Conservation (phyloP, 1,140 invertebrate genomes). For the Drosophila sechellia region DNA sequence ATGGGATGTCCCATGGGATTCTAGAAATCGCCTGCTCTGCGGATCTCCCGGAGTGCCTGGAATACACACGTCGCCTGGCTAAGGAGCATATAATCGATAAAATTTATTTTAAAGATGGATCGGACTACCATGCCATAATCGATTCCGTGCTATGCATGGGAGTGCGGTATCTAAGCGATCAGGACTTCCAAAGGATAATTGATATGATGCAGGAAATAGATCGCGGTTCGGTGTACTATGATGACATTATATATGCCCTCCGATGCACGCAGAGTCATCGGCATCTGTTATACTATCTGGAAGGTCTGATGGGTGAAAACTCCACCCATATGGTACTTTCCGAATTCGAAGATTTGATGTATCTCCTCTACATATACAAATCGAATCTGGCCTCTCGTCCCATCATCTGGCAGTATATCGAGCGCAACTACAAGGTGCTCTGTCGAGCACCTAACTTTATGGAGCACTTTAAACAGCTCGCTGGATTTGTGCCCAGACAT, state of each 20-base stretch:
- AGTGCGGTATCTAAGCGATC: slow-evolving; percentile 50
- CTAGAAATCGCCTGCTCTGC: slow-evolving; percentile 59
- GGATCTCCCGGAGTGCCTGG: slow-evolving; percentile 67
- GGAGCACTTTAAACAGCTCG: slow-evolving; percentile 79
- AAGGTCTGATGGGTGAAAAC: slow-evolving; percentile 63
- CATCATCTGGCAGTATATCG: slow-evolving; percentile 64
- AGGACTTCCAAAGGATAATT: slow-evolving; percentile 57
- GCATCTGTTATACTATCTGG: slow-evolving; percentile 60
- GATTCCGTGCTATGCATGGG: slow-evolving; percentile 65
- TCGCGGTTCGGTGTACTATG: slow-evolving; percentile 36
- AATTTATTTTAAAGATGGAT: slow-evolving; percentile 17
- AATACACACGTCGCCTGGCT: slow-evolving; percentile 49
- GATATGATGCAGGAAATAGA: slow-evolving; percentile 38
- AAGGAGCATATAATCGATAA: slow-evolving; percentile 61
- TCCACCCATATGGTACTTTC: slow-evolving; percentile 51
- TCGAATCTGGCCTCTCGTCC: slow-evolving; percentile 54
- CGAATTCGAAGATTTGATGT: slow-evolving; percentile 66
- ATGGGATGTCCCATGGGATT: slow-evolving; percentile 16
- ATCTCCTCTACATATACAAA: slow-evolving; percentile 65
- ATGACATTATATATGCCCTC: slow-evolving; percentile 70
- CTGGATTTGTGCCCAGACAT: slow-evolving; percentile 68
- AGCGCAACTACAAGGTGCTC: slow-evolving; percentile 61
- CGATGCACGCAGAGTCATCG: slow-evolving; percentile 65
- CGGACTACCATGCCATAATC: slow-evolving; percentile 47
- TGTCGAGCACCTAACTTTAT: slow-evolving; percentile 50